Conservation (phyloP, 2,113 vertebrate genomes). For the Psilopogon haemacephalus region DNA sequence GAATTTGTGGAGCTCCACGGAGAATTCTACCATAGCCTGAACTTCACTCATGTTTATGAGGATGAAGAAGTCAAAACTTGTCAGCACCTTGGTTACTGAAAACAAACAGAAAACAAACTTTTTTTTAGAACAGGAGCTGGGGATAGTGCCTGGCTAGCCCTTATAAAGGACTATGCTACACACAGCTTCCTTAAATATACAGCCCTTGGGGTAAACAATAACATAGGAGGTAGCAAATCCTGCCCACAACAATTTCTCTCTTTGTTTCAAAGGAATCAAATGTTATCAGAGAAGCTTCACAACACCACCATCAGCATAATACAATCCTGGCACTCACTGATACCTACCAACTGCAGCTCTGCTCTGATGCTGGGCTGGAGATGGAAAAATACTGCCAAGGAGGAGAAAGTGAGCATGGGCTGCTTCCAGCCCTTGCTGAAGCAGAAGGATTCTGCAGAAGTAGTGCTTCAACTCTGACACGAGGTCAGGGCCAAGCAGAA, state of each 20-base stretch:
- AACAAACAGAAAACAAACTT: slow-evolving; percentile 38
- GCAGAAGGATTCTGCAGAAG: neutral
- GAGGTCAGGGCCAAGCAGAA: neutral
- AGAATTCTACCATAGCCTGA: slow-evolving; percentile 98
- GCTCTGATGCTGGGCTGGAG: neutral
- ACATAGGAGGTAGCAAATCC: neutral
- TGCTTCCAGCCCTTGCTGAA: neutral
- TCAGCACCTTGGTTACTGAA: slow-evolving; percentile 79
- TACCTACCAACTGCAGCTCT: neutral
- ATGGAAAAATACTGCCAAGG: neutral
- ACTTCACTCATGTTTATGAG: slow-evolving; percentile 96
- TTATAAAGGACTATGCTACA: neutral
- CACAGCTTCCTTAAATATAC: neutral
- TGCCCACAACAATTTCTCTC: neutral
- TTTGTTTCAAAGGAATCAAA: neutral
- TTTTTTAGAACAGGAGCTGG: slow-evolving; percentile 24
- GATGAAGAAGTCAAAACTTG: slow-evolving; percentile 75
- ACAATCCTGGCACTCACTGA: neutral
- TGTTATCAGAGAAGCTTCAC: neutral
- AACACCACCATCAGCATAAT: neutral
- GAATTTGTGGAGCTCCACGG: slow-evolving; percentile 98
- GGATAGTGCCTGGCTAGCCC: neutral
- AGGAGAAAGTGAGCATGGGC: neutral
- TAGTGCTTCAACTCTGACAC: neutral
- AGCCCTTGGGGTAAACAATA: neutral